Percentiles rank a stretch among this genome's conserved stretches.
Evolutionary conservation across 2,888 invertebrate genomes (phyloP).

Genomic region (Pinctada fucata): DNA sequence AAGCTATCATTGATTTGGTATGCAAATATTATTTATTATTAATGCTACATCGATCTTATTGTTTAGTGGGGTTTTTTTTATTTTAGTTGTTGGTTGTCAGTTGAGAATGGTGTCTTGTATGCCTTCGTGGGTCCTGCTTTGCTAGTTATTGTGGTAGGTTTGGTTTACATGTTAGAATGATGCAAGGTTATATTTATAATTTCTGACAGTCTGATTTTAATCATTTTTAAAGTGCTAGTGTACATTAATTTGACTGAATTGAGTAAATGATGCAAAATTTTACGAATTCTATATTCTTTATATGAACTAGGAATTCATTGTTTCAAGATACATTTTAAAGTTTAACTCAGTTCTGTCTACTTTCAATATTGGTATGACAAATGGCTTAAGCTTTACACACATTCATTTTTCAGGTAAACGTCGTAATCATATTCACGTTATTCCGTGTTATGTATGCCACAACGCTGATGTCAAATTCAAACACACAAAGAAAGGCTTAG

Average conservation of each 20-base stretch:
- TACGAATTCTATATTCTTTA: not conserved
- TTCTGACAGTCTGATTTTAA: not conserved
- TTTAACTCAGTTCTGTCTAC: no score
- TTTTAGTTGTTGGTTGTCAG: constrained; percentile 14
- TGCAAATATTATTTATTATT: no score
- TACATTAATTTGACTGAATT: not conserved
- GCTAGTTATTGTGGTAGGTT: not conserved
- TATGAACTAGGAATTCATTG: not conserved
- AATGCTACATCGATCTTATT: no score
- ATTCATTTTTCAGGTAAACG: constrained; percentile 7
- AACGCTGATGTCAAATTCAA: constrained; percentile 6
- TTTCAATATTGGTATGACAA: no score
- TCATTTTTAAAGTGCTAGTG: not conserved
- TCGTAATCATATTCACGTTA: constrained; percentile 15
- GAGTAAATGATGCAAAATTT: no score
- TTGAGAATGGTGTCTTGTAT: constrained; percentile 5
- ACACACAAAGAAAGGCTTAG: not conserved
- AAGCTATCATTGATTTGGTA: no score
- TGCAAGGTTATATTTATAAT: not conserved
- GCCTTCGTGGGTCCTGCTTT: constrained; percentile 10
- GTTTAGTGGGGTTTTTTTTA: not conserved
- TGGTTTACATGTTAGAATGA: not conserved
- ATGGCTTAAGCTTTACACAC: no score
- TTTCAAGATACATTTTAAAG: not conserved
- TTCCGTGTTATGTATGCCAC: constrained; percentile 13